phyloP scores from a whole-genome alignment of 2,797 vertebrate genomes.

The Notamacropus eugenii region DNA sequence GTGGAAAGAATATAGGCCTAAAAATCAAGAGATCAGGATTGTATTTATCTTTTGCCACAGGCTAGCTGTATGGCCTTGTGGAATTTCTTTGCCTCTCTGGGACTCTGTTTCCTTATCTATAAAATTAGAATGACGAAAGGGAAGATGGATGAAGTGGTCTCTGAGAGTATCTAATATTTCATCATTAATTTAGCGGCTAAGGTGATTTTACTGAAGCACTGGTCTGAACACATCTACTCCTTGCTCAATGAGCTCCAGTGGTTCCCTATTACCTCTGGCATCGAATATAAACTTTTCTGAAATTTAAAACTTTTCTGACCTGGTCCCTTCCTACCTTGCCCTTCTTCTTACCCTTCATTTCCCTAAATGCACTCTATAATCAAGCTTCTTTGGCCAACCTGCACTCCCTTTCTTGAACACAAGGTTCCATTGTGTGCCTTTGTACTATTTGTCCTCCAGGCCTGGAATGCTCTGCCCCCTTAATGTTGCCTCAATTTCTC shows the following conservation, averaged over 20 bases:
- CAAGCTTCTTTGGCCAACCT: not conserved
- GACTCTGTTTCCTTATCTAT: not conserved
- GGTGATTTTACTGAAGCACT: not conserved
- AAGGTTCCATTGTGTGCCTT: not conserved
- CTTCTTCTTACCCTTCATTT: not conserved
- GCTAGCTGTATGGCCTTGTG: not conserved
- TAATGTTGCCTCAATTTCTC: not conserved
- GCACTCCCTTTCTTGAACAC: not conserved
- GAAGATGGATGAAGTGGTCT: not conserved
- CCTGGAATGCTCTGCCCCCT: not conserved
- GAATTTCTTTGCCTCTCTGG: not conserved
- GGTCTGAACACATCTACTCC: not conserved
- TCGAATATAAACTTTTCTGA: not conserved
- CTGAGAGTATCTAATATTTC: not conserved
- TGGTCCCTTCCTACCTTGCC: not conserved
- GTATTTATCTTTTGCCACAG: not conserved
- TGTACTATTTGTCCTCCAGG: not conserved
- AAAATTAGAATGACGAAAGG: not conserved
- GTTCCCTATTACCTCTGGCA: not conserved
- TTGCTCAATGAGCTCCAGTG: not conserved
- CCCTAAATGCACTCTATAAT: not conserved
- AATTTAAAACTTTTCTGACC: not conserved
- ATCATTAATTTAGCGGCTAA: not conserved
- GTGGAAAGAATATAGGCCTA: not conserved
- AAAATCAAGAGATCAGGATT: not conserved